Percentiles rank a stretch among this genome's conserved stretches.
Evolutionary conservation across 2,888 invertebrate species (phyloP).

Genomic region (Apotomis betuletana): DNA sequence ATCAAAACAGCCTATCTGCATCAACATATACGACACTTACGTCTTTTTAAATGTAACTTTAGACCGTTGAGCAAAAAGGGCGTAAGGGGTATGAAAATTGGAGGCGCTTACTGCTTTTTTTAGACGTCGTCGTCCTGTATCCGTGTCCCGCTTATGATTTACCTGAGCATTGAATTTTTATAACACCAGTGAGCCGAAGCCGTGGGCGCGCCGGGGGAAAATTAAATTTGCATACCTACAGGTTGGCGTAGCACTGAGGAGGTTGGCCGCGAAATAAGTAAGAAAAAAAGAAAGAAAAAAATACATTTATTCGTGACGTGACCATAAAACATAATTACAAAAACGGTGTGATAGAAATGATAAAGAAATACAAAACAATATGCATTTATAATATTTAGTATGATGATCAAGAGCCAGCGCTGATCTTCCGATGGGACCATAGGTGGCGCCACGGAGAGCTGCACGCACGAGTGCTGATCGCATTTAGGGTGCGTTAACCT

Average conservation of each 20-base stretch:
- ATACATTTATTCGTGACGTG: too few species aligned
- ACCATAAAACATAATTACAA: too few species aligned
- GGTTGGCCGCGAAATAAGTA: too few species aligned
- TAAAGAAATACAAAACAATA: too few species aligned
- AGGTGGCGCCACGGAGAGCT: too few species aligned
- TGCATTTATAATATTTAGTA: too few species aligned
- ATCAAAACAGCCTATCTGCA: constrained; percentile 4
- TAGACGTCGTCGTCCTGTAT: constrained; percentile 7
- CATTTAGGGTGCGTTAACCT: too few species aligned
- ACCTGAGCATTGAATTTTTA: constrained; percentile 59
- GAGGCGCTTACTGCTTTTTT: background rate
- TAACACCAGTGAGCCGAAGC: constrained; percentile 47
- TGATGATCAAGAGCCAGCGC: too few species aligned
- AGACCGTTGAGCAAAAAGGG: background rate
- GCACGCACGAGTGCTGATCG: too few species aligned
- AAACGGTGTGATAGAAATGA: too few species aligned
- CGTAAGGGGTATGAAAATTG: background rate
- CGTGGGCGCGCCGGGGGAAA: constrained; percentile 51
- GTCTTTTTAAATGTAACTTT: background rate
- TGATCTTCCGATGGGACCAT: too few species aligned
- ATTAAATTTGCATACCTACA: constrained; percentile 60
- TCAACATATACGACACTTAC: background rate
- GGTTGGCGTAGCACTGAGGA: constrained; percentile 39
- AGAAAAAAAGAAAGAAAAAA: too few species aligned
- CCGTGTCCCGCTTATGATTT: constrained; percentile 54